Percentiles rank a stretch among this genome's conserved stretches.
These are phyloP conservation scores for Scaptodrosophila latifasciaeformis DNA, from an alignment of 2,888 invertebrate genomes.

Conservation along the genomic window DNA sequence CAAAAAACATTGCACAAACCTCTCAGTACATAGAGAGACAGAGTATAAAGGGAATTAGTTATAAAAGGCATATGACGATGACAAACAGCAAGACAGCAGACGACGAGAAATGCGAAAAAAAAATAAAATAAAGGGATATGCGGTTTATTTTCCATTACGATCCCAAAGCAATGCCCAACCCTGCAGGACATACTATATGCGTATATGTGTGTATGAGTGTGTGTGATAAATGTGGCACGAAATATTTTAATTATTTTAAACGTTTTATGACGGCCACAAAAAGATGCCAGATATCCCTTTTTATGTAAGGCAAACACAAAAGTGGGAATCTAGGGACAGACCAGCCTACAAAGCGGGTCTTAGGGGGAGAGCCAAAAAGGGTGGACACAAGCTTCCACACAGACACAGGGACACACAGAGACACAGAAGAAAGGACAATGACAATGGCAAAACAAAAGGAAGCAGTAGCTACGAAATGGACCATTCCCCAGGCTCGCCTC, in stretches of 20 bases:
- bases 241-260: slow-evolving; percentile 73
- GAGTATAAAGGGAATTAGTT: slow-evolving; percentile 59
- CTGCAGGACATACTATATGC: slow-evolving; percentile 10
- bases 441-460: slow-evolving; percentile 56
- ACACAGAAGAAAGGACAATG: slow-evolving; percentile 42
- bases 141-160: slow-evolving; percentile 56
- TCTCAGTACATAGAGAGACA: slow-evolving; percentile 34
- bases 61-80: slow-evolving; percentile 41
- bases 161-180: slow-evolving; percentile 5
- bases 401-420: slow-evolving; percentile 20
- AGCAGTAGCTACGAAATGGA: slow-evolving; percentile 14
- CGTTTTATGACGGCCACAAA: slow-evolving; percentile 64
- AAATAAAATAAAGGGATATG: slow-evolving; percentile 44
- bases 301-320: slow-evolving; percentile 23
- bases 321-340: too few species aligned
- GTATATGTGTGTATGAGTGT: slow-evolving; percentile 22
- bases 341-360: too few species aligned
- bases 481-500: slow-evolving; percentile 15
- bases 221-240: slow-evolving; percentile 70
- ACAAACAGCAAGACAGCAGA: slow-evolving; percentile 16
- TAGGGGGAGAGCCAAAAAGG: slow-evolving; percentile 12
- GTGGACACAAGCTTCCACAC: slow-evolving; percentile 21
- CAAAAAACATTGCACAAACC: slow-evolving; percentile 16
- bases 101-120: slow-evolving; percentile 2
- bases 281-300: slow-evolving; percentile 53